Base-by-base conservation (phyloP, 2,888 invertebrate genomes). In the Lasioglossum vierecki region DNA sequence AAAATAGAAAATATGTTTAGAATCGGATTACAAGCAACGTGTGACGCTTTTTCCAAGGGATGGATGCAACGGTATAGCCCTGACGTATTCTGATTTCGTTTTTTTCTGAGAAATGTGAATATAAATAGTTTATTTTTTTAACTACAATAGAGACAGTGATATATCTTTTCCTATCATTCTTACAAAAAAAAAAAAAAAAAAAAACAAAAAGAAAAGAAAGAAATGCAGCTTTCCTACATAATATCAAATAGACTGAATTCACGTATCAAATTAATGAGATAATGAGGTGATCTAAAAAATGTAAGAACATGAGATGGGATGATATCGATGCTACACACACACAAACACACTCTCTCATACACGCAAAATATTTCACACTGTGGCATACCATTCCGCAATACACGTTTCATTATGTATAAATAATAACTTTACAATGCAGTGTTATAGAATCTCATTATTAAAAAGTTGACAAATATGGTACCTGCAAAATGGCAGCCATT, bases 391-490 rank as follows among this genome's bases (percentile, higher is more conserved):
- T 78, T 80, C 53, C 76, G 80, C 71, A 85, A 76, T 80, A 79
- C 35, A 86, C 73, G 80, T 77, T 89, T 82, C 77, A 75, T 80
- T 60, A 73, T 73, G 80, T 80, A 91, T 89, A 89, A 88, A 90
- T 91, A 89, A 86, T 85, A 89, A 87, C 82, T 83, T 89, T 82
- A 71, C 86, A 91, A 91, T 88, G 83, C 78, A 80, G 84, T 72
- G 26, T 46, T 75, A 75, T 83, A 79, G 78, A 85, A 88, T 79
- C 46, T 83, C 73, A 53, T 35, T 86, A 75, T 83, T 87, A 85
- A 86, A 85, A 83, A 84, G 5, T 30, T 77, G 46, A 78, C 85
- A 87, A 89, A 88, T 83, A 75, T 91, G 80, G 82, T 71, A 80
- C 78, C 68, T 83, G 79, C 87, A 83, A 72, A 77, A 82, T 57